Percentiles rank a stretch among this genome's conserved stretches.
Evolutionary conservation across 1,140 invertebrate genomes (phyloP).

Genomic region (Heliconius hermathena): DNA sequence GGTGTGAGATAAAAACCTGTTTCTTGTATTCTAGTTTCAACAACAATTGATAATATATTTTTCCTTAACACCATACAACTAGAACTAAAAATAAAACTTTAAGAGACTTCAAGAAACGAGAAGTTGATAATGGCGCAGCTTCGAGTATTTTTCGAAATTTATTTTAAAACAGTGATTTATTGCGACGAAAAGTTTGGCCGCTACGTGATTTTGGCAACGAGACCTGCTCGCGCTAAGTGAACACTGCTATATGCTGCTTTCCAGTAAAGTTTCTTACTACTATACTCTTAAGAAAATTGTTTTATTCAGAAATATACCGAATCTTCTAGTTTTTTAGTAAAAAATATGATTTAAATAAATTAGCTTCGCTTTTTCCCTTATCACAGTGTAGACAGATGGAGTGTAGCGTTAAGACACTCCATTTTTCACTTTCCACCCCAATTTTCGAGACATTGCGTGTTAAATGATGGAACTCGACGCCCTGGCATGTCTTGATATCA

Average conservation of each 20-base stretch:
- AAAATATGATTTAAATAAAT: no score
- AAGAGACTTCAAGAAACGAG: constrained; percentile 3
- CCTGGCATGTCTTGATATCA: no score
- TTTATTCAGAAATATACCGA: not conserved
- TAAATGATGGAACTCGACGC: no score
- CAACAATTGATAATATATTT: not conserved
- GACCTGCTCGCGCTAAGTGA: not conserved
- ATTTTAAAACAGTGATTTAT: constrained; percentile 9
- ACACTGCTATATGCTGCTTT: not conserved
- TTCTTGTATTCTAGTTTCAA: not conserved
- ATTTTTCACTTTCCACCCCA: no score
- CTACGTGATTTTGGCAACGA: constrained; percentile 1
- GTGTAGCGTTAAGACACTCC: no score
- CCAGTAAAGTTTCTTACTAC: not conserved
- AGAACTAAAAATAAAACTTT: not conserved
- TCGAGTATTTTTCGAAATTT: not conserved
- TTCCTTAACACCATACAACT: not conserved
- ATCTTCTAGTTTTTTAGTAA: no score
- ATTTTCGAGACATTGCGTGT: no score
- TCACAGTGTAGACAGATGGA: no score
- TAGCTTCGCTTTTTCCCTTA: no score
- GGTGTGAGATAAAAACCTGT: not conserved
- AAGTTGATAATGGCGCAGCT: not conserved
- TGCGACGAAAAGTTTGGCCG: not conserved
- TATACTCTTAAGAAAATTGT: not conserved